Base-by-base conservation (phyloP, 2,888 invertebrate species). In the Pristionchus japonicus region DNA sequence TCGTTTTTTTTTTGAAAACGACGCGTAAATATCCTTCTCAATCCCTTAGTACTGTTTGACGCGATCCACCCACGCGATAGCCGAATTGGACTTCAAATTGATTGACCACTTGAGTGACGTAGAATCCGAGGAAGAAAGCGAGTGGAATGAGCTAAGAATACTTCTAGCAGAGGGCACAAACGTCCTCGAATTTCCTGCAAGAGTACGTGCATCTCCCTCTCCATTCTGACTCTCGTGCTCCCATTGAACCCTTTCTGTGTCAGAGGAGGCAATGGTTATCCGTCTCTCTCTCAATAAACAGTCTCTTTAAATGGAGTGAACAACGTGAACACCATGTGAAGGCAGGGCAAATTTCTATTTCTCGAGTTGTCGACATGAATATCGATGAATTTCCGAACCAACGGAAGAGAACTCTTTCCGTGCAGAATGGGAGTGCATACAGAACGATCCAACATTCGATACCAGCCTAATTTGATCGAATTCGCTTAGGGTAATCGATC, bases 71-170 rank as follows among this genome's bases (percentile, higher is more conserved):
- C n/a, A n/a, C n/a, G n/a, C n/a, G n/a, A n/a, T n/a, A n/a, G n/a
- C n/a, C n/a, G n/a, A n/a, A n/a, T n/a, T n/a, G n/a, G n/a, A n/a
- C n/a, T n/a, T n/a, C n/a, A n/a, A n/a, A 86, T 74, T 74, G 67
- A 52, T 47, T 86, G 11, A 86, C 74, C 52, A 86, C 86, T 74
- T 86, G 86, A n/a, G 86, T 86, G 7, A 86, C 86, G 17, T 70
- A 86, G 86, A 86, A 86, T 27, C 86, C 86, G 20, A 86, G 86
- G 0, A 86, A 47, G 37, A 86, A 86, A 70, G 86, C 70, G 52
- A 86, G 86, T 15, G 86, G 86, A 70, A 86, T 67, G 20, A 70
- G n/a, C 23, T 86, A 70, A 17, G 74, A 70, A 34, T 86, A 86
- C n/a, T 86, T 86, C 34, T 70, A 86, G n/a, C 86, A 86, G 37